Conservation (phyloP, 2,888 invertebrate genomes). For the Yponomeuta cagnagella region DNA sequence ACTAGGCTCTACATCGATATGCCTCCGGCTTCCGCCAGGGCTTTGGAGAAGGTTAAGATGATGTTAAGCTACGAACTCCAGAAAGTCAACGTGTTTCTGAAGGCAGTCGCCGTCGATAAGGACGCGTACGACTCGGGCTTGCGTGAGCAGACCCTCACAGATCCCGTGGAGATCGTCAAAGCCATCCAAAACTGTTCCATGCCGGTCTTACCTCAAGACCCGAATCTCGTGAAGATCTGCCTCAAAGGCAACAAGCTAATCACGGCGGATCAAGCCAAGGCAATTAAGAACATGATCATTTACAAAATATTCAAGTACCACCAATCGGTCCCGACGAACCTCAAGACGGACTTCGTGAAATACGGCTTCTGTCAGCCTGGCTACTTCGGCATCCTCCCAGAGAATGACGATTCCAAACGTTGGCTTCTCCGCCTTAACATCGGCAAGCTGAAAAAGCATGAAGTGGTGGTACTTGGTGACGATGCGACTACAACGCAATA, state of each 20-base stretch:
- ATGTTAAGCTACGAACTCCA: slow-evolving; percentile 59
- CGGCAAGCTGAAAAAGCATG: slow-evolving; percentile 39
- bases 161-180: slow-evolving; percentile 27
- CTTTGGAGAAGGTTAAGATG: slow-evolving; percentile 51
- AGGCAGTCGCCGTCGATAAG: slow-evolving; percentile 59
- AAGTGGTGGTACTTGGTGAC: slow-evolving; percentile 39
- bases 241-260: slow-evolving; percentile 45
- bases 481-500: slow-evolving; percentile 38
- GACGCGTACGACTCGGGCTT: slow-evolving; percentile 54
- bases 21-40: slow-evolving; percentile 56
- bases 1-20: slow-evolving; percentile 62
- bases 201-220: slow-evolving; percentile 41
- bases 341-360: slow-evolving; percentile 49
- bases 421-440: slow-evolving; percentile 50
- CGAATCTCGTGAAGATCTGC: slow-evolving; percentile 43
- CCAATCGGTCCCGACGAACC: slow-evolving; percentile 26
- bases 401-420: slow-evolving; percentile 46
- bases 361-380: slow-evolving; percentile 51
- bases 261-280: slow-evolving; percentile 38
- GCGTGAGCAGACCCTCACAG: slow-evolving; percentile 31
- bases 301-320: slow-evolving; percentile 52
- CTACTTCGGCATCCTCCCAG: slow-evolving; percentile 50
- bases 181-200: slow-evolving; percentile 39
- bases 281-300: slow-evolving; percentile 53
- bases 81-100: slow-evolving; percentile 57